Percentiles rank a stretch among this genome's conserved stretches.
These are phyloP conservation scores for Oriolus oriolus DNA, from an alignment of 2,113 vertebrate genomes.

Conservation along the genomic window DNA sequence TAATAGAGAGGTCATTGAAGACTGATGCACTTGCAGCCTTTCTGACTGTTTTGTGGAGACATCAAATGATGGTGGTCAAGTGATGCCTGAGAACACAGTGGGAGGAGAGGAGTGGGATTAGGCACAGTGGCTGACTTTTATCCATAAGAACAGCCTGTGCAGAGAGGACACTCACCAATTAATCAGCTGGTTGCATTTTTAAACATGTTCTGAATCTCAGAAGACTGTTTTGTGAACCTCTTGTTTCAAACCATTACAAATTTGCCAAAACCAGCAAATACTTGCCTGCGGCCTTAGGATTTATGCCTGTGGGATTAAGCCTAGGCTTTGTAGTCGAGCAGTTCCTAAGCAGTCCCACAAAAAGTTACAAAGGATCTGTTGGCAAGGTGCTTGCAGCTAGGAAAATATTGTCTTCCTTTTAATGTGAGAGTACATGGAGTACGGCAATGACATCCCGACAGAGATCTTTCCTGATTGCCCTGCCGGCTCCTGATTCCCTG, in stretches of 20 bases:
- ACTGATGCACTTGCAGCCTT: background rate
- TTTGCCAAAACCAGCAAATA: background rate
- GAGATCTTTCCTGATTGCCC: background rate
- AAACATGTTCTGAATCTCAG: background rate
- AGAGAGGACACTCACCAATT: background rate
- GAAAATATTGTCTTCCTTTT: constrained; percentile 14
- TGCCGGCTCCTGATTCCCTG: background rate
- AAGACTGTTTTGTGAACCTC: background rate
- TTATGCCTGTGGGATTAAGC: background rate
- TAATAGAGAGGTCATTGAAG: background rate
- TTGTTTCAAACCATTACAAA: background rate
- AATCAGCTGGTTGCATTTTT: background rate
- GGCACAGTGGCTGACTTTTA: background rate
- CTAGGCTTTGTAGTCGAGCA: background rate
- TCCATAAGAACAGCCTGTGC: background rate
- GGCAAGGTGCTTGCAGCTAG: background rate
- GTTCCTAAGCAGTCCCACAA: background rate
- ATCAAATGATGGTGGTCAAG: background rate
- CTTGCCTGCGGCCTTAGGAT: background rate
- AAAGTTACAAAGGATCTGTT: background rate
- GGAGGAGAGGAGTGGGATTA: background rate
- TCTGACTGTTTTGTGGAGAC: background rate
- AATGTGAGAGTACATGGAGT: background rate
- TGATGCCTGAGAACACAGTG: background rate
- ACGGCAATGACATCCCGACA: background rate